phyloP scores from a whole-genome alignment of 2,888 invertebrate species.

The Calameuta idolon region DNA sequence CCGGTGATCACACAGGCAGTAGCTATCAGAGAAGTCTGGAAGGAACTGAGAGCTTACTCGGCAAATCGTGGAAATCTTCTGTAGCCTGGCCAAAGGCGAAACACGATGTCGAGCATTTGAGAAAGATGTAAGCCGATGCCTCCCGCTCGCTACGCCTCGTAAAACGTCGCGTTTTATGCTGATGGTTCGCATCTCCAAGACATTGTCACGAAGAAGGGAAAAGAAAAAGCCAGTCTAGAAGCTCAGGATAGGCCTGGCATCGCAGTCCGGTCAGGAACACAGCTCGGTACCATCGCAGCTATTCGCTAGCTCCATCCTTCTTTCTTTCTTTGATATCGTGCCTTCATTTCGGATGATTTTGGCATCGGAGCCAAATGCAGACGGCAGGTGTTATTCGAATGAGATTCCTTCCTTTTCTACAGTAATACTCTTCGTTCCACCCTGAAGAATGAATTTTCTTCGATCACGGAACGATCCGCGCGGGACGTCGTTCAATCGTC shows the following conservation, averaged over 20 bases:
- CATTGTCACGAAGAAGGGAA: constrained; percentile 46
- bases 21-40: neutral
- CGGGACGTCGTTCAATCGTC: neutral
- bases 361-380: constrained; percentile 49
- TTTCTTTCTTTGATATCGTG: constrained; percentile 9
- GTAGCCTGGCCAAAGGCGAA: neutral
- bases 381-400: constrained; percentile 45
- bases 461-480: neutral
- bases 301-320: constrained; percentile 4
- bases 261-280: constrained; percentile 1
- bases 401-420: constrained; percentile 20
- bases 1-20: neutral
- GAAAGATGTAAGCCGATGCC: constrained; percentile 59
- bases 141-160: constrained; percentile 61
- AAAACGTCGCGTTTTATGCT: constrained; percentile 64
- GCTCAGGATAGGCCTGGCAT: constrained; percentile 14
- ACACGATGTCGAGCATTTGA: constrained; percentile 44
- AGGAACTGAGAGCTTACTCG: neutral
- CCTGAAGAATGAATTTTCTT: neutral
- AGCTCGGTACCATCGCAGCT: constrained; percentile 7
- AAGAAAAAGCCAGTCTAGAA: constrained; percentile 14
- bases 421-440: constrained; percentile 17
- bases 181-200: constrained; percentile 54
- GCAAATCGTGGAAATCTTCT: neutral
- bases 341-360: constrained; percentile 38